Percentiles rank a stretch among this genome's conserved stretches.
These are phyloP conservation scores for Ecliptopera silaceata DNA, from an alignment of 2,888 invertebrate species.

Conservation along the genomic window DNA sequence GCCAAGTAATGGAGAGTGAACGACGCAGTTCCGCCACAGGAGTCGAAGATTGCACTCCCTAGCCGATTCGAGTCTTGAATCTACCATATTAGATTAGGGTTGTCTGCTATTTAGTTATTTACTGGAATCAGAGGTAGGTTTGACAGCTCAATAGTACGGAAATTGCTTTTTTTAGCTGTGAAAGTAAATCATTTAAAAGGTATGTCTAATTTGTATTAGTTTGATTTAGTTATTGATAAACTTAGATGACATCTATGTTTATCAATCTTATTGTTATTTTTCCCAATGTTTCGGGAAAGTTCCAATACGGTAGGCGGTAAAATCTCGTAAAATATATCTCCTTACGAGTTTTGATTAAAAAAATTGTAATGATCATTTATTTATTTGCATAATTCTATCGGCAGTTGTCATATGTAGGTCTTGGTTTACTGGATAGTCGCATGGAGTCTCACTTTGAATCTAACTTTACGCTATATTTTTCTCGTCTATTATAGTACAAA, in stretches of 20 bases:
- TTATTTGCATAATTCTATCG: no score
- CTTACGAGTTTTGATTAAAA: no score
- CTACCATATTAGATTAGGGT: conserved; percentile 71
- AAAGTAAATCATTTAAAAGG: conserved; percentile 2
- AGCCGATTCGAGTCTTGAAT: conserved; percentile 49
- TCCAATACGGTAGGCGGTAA: no score
- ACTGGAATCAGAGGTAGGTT: conserved; percentile 51
- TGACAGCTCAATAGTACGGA: conserved; percentile 39
- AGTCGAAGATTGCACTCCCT: conserved; percentile 61
- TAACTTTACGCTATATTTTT: neutral
- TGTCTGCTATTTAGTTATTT: conserved; percentile 65
- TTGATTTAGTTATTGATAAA: no score
- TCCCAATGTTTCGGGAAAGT: no score
- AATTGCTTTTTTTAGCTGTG: conserved; percentile 31
- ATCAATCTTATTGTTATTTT: no score
- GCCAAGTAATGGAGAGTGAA: conserved; percentile 53
- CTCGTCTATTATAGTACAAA: neutral
- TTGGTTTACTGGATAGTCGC: no score
- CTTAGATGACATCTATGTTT: no score
- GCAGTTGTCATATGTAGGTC: no score
- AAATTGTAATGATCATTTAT: no score
- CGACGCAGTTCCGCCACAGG: conserved; percentile 50
- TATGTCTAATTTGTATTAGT: no score
- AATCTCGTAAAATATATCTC: no score
- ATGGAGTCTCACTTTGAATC: neutral